Base-by-base conservation (phyloP, 2,797 vertebrate genomes). In the Erethizon dorsatum region DNA sequence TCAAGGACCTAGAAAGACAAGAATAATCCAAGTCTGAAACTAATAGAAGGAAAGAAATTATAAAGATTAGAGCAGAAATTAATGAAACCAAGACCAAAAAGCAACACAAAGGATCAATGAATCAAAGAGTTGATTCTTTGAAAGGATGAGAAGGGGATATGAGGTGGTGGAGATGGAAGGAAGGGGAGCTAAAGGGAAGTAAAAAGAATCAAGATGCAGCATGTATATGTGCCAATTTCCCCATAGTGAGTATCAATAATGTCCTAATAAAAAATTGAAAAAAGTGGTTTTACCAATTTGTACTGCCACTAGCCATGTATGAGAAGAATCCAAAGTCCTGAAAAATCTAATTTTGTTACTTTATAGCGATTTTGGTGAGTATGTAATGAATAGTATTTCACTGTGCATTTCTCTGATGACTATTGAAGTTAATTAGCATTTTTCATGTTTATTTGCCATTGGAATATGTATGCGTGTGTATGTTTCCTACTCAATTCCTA, bases 291-390 rank as follows among this genome's bases (percentile, higher is more conserved):
- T 79, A 24, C 75, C 18, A 80, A 3, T 88, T 93, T 95, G 20
- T 88, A 88, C 65, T 77, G 47, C 45, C 13, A 41, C 45, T 5
- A 71, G 52, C 54, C 83, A 12, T 18, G 1, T 83, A 47, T n/a
- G 57, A 95, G 47, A 86, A 85, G 84, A 45, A 45, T 78, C 20
- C 8, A 18, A 50, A 47, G 47, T 78, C 54, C 78, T 80, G 24
- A 79, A 82, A 95, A 37, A 47, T 28, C 87, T 88, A 4, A 7
- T 86, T 90, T 87, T 94, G 37, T 83, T 82, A 85, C 85, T 96
- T 88, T 85, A 71, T 4, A 85, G 65, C 69, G 75, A 17, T 86
- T 95, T 77, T 78, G 12, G 33, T 85, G 52, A 54, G 2, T 85
- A 7, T 94, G 17, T 83, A 65, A 59, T 91, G 37, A 59, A 37